phyloP scores from a whole-genome alignment of 2,113 vertebrate species.

The Phaetusa simplex region DNA sequence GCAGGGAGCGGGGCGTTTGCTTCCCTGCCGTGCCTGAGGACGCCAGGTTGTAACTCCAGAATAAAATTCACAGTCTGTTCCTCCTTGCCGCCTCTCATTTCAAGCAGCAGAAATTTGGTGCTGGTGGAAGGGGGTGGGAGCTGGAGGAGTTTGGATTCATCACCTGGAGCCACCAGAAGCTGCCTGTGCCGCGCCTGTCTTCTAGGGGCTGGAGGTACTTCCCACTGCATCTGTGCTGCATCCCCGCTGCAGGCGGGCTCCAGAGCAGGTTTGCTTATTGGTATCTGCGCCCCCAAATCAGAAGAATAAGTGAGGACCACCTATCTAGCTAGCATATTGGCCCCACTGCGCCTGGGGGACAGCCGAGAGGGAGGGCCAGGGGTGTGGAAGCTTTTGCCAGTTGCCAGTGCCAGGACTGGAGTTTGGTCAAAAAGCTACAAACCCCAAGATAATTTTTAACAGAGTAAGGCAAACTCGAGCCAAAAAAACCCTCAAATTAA shows the following conservation, averaged over 20 bases:
- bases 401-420: neutral
- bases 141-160: neutral
- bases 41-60: slow-evolving; percentile 46
- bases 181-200: neutral
- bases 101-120: neutral
- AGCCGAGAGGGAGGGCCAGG: neutral
- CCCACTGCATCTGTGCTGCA: neutral
- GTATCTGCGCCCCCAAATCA: neutral
- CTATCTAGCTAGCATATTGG: rapidly evolving
- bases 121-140: neutral
- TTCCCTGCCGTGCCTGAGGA: slow-evolving; percentile 2
- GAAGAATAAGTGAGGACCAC: neutral
- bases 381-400: neutral
- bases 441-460: neutral
- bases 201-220: neutral
- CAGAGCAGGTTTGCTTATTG: neutral
- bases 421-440: neutral
- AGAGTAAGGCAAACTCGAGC: neutral
- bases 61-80: slow-evolving; percentile 49
- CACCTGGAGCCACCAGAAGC: neutral
- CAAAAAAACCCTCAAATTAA: neutral
- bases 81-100: neutral
- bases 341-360: neutral
- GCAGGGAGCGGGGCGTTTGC: neutral
- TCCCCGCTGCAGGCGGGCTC: neutral